phyloP scores from a whole-genome alignment of 2,113 vertebrate genomes.

The Myiozetetes cayanensis region DNA sequence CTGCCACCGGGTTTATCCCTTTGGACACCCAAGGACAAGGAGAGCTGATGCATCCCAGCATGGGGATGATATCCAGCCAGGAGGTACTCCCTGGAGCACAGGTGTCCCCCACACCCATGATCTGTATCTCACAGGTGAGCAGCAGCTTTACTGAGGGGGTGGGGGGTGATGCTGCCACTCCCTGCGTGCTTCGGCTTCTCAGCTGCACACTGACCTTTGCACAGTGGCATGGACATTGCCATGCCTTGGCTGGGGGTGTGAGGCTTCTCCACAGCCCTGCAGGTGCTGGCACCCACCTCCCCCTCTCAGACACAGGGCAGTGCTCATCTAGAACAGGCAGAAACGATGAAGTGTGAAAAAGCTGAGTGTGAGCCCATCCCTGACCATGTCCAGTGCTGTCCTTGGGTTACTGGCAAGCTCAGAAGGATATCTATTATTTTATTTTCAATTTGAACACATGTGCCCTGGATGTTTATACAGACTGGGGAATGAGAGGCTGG shows the following conservation, averaged over 20 bases:
- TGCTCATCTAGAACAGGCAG: not conserved
- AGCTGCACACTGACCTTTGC: fast-evolving
- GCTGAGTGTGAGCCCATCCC: not conserved
- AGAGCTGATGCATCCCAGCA: not conserved
- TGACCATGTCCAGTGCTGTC: not conserved
- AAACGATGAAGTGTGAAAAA: not conserved
- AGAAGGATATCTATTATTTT: not conserved
- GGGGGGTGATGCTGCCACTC: not conserved
- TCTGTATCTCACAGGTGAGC: fast-evolving
- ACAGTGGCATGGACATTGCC: not conserved
- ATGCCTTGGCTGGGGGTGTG: not conserved
- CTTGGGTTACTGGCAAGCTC: not conserved
- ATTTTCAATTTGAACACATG: not conserved
- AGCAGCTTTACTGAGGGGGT: not conserved
- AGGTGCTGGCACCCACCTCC: fast-evolving
- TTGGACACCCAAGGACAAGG: not conserved
- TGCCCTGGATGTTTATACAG: not conserved
- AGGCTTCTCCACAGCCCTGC: not conserved
- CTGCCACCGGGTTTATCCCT: not conserved
- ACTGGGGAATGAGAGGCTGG: not conserved
- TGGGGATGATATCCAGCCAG: not conserved
- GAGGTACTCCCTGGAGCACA: not conserved
- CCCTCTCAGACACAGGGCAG: not conserved
- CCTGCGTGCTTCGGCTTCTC: fast-evolving
- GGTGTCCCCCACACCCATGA: not conserved